These are phyloP conservation scores for Bradypodion pumilum DNA, from an alignment of 2,797 vertebrate species.

Conservation along the genomic window DNA sequence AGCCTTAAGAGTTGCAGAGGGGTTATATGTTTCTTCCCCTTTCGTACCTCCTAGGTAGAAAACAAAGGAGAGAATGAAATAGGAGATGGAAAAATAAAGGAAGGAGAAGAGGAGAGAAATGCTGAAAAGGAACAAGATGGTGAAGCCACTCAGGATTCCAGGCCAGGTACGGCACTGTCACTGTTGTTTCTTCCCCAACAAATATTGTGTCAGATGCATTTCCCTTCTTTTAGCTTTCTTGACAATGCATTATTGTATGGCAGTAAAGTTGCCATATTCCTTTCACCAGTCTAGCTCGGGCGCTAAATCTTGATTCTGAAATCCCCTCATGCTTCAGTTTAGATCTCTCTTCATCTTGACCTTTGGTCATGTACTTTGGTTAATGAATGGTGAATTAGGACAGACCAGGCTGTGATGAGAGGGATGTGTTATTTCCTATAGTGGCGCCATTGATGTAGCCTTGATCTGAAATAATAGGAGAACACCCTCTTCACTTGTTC, in stretches of 20 bases:
- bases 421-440: accelerated
- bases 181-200: not conserved
- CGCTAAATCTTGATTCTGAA: constrained; percentile 2
- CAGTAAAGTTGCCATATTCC: not conserved
- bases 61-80: constrained; percentile 72
- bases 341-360: constrained; percentile 4
- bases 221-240: not conserved
- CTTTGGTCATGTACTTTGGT: accelerated
- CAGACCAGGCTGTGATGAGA: accelerated
- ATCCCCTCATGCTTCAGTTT: constrained; percentile 6
- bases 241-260: constrained; percentile 22
- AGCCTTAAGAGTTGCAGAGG: not conserved
- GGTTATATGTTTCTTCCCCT: not conserved
- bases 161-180: constrained; percentile 66
- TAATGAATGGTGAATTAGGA: not conserved
- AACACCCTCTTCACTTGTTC: not conserved
- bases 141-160: constrained; percentile 66
- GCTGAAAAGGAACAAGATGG: constrained; percentile 72
- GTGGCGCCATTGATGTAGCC: accelerated
- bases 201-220: no score
- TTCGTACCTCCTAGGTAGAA: constrained; percentile 62
- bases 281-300: not conserved
- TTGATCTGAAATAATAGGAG: not conserved
- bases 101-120: constrained; percentile 73
- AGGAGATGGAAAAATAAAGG: constrained; percentile 67